These are phyloP conservation scores for Notechis scutatus DNA, from an alignment of 2,113 vertebrate genomes.

Conservation along the genomic window DNA sequence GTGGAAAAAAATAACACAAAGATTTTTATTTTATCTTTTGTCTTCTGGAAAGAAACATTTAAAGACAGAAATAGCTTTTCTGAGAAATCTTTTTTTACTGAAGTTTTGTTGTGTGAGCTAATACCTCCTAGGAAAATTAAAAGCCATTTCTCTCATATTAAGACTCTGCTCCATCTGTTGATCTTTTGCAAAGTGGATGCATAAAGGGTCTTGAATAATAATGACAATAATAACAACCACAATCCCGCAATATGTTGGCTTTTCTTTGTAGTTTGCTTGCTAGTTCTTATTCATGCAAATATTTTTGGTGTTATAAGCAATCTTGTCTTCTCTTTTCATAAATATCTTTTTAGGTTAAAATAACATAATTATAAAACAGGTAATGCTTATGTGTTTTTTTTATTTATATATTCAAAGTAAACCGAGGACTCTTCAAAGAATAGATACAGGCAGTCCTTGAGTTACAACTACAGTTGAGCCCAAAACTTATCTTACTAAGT, in stretches of 20 bases:
- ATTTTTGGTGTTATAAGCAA: not conserved
- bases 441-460: not conserved
- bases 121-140: not conserved
- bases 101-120: not conserved
- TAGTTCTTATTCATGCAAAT: not conserved
- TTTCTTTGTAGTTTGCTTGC: not conserved
- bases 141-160: not conserved
- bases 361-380: not conserved
- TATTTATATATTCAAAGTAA: not conserved
- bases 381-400: not conserved
- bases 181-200: not conserved
- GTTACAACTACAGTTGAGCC: too few relatives aligned
- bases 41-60: not conserved
- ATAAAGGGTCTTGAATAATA: not conserved
- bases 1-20: not conserved
- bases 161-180: not conserved
- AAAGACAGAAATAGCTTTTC: not conserved
- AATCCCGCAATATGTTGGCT: not conserved
- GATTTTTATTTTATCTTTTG: not conserved
- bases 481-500: too few relatives aligned
- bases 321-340: not conserved
- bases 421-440: not conserved
- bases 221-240: not conserved
- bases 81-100: not conserved
- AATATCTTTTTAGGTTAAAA: not conserved